Evolutionary conservation across 2,113 vertebrate species (phyloP).

Genomic region (Dromiciops gliroides): DNA sequence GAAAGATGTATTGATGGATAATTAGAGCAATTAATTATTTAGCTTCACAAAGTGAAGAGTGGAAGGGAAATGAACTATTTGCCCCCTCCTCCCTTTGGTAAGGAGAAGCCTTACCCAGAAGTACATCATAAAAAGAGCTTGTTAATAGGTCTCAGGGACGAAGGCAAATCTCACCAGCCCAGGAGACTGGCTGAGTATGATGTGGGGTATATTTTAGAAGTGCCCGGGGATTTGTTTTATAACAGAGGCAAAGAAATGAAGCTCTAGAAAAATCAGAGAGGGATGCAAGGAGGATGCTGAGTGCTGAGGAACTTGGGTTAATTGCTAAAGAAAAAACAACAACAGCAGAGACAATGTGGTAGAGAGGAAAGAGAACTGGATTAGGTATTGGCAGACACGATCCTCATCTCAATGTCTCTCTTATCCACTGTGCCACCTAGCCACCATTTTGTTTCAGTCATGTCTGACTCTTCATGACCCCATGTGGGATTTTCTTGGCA

Average conservation of each 20-base stretch:
- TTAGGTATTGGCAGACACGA: background rate
- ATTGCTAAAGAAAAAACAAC: background rate
- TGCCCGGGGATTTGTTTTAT: background rate
- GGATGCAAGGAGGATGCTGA: background rate
- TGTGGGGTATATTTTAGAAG: background rate
- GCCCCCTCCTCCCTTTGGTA: constrained; percentile 59
- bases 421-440: too few species aligned
- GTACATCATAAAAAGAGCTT: constrained; percentile 64
- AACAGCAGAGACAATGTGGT: background rate
- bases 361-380: background rate
- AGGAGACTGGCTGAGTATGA: background rate
- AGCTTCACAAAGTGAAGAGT: constrained; percentile 87
- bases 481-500: background rate
- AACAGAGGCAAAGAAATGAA: background rate
- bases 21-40: constrained; percentile 95
- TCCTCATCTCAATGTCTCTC: background rate
- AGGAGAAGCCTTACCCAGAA: constrained; percentile 53
- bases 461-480: background rate
- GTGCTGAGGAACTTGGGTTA: background rate
- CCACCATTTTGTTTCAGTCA: background rate
- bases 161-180: background rate
- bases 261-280: background rate
- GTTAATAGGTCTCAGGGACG: constrained; percentile 68
- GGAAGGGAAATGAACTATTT: constrained; percentile 82
- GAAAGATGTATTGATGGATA: constrained; percentile 93